Conservation (phyloP, 1,140 invertebrate species). For the Drosophila bocki region DNA sequence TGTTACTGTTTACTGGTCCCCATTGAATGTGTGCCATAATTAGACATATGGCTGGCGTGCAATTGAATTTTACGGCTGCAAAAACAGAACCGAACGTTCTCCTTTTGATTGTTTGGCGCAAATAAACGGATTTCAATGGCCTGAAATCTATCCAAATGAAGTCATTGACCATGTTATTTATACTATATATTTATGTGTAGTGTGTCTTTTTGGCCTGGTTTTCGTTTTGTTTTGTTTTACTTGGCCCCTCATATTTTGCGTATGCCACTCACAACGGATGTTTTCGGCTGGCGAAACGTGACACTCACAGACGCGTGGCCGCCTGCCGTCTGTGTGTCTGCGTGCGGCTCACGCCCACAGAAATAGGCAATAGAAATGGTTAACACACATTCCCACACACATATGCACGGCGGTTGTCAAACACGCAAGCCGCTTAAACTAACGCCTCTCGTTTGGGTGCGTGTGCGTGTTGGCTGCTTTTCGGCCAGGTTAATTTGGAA, state of each 20-base stretch:
- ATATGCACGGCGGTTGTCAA: slow-evolving; percentile 53
- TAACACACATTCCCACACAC: slow-evolving; percentile 6
- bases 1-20: background rate
- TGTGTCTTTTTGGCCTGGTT: slow-evolving; percentile 35
- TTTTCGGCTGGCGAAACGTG: slow-evolving; percentile 61
- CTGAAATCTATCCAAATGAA: slow-evolving; percentile 54
- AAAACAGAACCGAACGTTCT: background rate
- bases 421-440: slow-evolving; percentile 72
- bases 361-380: slow-evolving; percentile 37
- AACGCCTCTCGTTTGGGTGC: slow-evolving; percentile 32
- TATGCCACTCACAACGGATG: slow-evolving; percentile 72
- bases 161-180: slow-evolving; percentile 51
- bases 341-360: slow-evolving; percentile 8
- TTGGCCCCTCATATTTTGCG: slow-evolving; percentile 42
- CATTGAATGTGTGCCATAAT: slow-evolving; percentile 25
- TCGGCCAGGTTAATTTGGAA: slow-evolving; percentile 68
- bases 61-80: slow-evolving; percentile 53
- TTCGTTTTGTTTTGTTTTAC: slow-evolving; percentile 26
- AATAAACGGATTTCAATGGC: slow-evolving; percentile 59
- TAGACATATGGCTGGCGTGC: slow-evolving; percentile 26
- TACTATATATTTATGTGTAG: slow-evolving; percentile 20
- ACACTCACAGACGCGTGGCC: slow-evolving; percentile 48
- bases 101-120: slow-evolving; percentile 45
- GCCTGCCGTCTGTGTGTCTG: slow-evolving; percentile 6
- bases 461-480: slow-evolving; percentile 6